Percentiles rank a stretch among this genome's conserved stretches.
Conservation (phyloP, 1,140 invertebrate genomes). For the Brachionus plicatilis region DNA sequence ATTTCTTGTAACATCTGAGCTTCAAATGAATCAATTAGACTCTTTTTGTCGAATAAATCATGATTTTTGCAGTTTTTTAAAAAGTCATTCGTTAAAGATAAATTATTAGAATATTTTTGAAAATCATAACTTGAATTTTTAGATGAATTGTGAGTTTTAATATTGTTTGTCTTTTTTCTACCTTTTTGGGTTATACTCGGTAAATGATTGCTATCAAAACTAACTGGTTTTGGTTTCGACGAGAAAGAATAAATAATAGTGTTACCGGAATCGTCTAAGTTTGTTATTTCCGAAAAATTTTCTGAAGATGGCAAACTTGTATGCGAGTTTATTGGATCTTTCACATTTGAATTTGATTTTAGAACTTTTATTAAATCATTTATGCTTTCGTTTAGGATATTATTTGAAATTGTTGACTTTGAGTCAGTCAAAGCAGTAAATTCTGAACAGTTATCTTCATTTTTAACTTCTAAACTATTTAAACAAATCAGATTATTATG, state of each 20-base stretch:
- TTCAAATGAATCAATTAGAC: background rate
- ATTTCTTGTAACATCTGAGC: slow-evolving; percentile 1
- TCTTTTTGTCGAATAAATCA: background rate
- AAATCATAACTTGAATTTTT: background rate
- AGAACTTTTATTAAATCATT: slow-evolving; percentile 5
- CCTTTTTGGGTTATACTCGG: background rate
- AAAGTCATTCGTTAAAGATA: background rate
- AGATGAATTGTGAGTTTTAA: background rate
- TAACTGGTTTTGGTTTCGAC: slow-evolving; percentile 14
- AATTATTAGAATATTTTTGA: background rate
- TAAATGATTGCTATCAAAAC: background rate
- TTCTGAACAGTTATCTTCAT: background rate
- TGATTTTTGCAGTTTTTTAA: background rate
- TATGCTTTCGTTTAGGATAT: background rate
- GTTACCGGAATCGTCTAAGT: slow-evolving; percentile 17
- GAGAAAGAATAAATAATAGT: slow-evolving; percentile 34
- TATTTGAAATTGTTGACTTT: background rate
- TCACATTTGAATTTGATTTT: background rate
- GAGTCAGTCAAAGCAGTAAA: background rate
- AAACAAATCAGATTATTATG: background rate
- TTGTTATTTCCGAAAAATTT: background rate
- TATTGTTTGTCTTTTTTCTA: background rate
- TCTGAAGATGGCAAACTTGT: background rate
- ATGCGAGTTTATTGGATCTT: background rate
- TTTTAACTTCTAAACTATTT: background rate